These are phyloP conservation scores for Trematocara marginatum DNA, from an alignment of 2,113 vertebrate species.

Conservation along the genomic window DNA sequence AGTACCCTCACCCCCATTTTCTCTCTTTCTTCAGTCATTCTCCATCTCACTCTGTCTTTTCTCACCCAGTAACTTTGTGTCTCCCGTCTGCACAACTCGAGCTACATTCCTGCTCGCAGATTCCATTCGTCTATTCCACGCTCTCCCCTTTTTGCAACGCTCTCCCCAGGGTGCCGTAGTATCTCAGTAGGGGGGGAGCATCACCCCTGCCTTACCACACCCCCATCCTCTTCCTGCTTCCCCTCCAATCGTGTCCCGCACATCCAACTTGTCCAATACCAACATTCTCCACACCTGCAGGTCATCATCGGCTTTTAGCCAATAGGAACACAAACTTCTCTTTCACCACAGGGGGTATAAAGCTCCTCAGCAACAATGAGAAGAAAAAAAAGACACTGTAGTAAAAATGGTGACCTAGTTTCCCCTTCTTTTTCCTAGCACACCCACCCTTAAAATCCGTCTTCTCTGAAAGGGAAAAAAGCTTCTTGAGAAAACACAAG, in stretches of 20 bases:
- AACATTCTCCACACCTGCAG: constrained; percentile 20
- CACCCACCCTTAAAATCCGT: constrained; percentile 17
- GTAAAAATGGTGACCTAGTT: constrained; percentile 69
- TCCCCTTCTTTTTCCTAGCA: not conserved
- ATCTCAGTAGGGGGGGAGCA: constrained; percentile 52
- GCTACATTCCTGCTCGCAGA: not conserved
- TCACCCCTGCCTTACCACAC: constrained; percentile 44
- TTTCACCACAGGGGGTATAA: constrained; percentile 50
- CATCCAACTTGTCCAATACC: constrained; percentile 31
- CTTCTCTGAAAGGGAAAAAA: constrained; percentile 21
- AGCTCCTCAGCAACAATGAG: constrained; percentile 68
- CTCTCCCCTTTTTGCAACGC: not conserved
- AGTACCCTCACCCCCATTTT: constrained; percentile 19
- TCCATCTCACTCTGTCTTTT: not conserved
- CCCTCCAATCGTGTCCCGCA: constrained; percentile 33
- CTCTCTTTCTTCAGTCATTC: constrained; percentile 1
- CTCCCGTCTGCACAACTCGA: constrained; percentile 23
- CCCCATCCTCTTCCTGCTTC: constrained; percentile 36
- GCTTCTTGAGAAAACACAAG: constrained; percentile 22
- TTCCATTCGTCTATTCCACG: constrained; percentile 10
- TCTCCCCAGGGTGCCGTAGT: constrained; percentile 52
- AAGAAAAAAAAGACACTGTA: constrained; percentile 31
- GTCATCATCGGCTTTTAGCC: constrained; percentile 15
- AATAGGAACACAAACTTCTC: constrained; percentile 36
- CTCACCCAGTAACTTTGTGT: constrained; percentile 31